Base-by-base conservation (phyloP, 2,797 vertebrate genomes). In the Cichlasoma orientale region DNA sequence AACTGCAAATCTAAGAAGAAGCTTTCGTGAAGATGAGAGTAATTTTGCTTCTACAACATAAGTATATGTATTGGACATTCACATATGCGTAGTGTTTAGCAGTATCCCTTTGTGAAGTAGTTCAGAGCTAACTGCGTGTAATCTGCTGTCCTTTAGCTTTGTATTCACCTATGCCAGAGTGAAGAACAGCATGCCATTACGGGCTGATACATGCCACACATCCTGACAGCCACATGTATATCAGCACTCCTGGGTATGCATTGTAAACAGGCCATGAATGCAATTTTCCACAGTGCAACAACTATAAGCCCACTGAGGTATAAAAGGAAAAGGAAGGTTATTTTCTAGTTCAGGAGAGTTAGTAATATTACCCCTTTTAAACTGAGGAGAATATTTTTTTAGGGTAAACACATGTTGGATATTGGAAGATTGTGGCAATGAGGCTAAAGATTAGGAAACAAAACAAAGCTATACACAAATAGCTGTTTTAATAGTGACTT, bases 251-350 rank as follows among this genome's bases (percentile, higher is more conserved):
- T 31, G 63, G 79, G 88, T 82, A 86, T 77, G 82, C 82, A 87
- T 88, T 90, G 88, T 90, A 93, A 92, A 89, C 84, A 88, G 74
- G 72, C 90, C 86, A 90, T 92, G 92, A 92, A 93, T 92, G 82
- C 83, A 80, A 84, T 92, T 94, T 87, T 74, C 82, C 76, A 75
- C 85, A 88, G 83, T 87, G 86, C 70, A 80, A 75, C 63, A 86
- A 84, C 88, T 87, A 61, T 80, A 78, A 86, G 82, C 92, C 85
- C 84, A 88, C 71, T 82, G 89, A 90, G 79, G 85, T 91, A 91
- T 92, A 90, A 93, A 94, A 93, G 92, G 84, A 89, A 92, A 93
- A 92, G 31, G 31, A 33, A 33, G 31, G 75, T 90, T 90, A 88
- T 90, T 90, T 88, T 82, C 80, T 72, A 82, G 76, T 89, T 89